Conservation (phyloP, 1,140 invertebrate genomes). For the Euwallacea similis region DNA sequence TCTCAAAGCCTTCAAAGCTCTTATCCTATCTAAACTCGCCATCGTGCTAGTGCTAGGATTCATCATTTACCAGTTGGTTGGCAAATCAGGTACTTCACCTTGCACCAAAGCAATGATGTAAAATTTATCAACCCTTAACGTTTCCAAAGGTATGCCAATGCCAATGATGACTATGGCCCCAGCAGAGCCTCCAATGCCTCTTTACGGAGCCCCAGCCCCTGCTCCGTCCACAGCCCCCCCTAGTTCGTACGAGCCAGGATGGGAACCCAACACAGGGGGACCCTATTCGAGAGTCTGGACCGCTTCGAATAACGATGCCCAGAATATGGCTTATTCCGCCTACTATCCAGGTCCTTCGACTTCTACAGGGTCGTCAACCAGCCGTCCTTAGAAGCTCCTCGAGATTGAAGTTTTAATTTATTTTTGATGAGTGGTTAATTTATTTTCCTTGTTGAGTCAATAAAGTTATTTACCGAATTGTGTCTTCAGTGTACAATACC, state of each 20-base stretch:
- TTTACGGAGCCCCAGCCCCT: constrained; percentile 63
- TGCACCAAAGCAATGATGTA: background rate
- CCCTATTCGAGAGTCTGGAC: constrained; percentile 77
- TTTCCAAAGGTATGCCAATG: constrained; percentile 69
- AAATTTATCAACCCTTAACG: background rate
- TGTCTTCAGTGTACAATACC: too few relatives aligned
- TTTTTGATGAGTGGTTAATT: constrained; percentile 9
- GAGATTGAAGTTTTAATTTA: constrained; percentile 2
- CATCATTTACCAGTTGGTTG: constrained; percentile 72
- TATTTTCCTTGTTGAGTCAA: constrained; percentile 9
- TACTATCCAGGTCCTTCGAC: constrained; percentile 65
- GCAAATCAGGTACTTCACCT: constrained; percentile 60
- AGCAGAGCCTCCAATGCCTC: constrained; percentile 57
- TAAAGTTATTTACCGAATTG: background rate
- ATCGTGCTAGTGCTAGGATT: constrained; percentile 78
- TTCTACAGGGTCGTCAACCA: constrained; percentile 43
- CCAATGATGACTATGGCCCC: constrained; percentile 62
- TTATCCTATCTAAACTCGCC: constrained; percentile 79
- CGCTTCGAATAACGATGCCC: constrained; percentile 56
- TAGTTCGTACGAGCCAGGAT: constrained; percentile 67
- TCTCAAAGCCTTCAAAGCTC: constrained; percentile 78
- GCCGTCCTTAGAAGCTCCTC: constrained; percentile 29
- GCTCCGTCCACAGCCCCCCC: constrained; percentile 61
- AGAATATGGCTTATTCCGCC: constrained; percentile 76
- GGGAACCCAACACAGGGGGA: constrained; percentile 68